Evolutionary conservation across 92 coral and sea anemone genomes (phyloP).

Genomic region (Montipora capitata): DNA sequence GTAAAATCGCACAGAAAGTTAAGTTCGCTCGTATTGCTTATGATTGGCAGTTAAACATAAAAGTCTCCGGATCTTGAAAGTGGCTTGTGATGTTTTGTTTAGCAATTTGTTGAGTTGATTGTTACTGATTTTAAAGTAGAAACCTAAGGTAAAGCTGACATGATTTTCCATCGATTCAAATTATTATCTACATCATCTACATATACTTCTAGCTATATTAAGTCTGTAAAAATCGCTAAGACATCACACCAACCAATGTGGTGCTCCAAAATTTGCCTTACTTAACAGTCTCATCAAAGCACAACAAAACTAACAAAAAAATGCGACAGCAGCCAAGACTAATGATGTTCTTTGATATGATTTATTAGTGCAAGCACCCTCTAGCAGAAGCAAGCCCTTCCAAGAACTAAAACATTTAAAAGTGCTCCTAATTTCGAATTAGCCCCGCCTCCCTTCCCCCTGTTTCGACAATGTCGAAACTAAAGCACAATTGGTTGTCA

Average conservation of each 20-base stretch:
- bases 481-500: no score
- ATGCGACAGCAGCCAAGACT: conserved; percentile 4
- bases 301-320: conserved; percentile 2
- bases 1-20: no score
- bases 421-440: no score
- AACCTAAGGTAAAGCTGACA: neutral
- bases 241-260: conserved; percentile 21
- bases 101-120: conserved; percentile 12
- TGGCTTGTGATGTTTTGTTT: conserved; percentile 23
- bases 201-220: no score
- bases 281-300: neutral
- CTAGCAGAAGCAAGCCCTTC: no score
- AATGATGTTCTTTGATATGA: no score
- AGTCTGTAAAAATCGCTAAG: neutral
- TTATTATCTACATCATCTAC: neutral
- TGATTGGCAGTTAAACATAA: no score
- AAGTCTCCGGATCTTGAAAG: neutral
- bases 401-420: no score
- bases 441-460: no score
- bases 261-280: conserved; percentile 9
- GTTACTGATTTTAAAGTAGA: conserved; percentile 19
- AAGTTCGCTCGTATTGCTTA: neutral
- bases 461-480: no score
- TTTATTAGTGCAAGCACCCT: no score
- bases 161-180: conserved; percentile 19